These are phyloP conservation scores for Aelia acuminata DNA, from an alignment of 2,888 invertebrate genomes.

Conservation along the genomic window DNA sequence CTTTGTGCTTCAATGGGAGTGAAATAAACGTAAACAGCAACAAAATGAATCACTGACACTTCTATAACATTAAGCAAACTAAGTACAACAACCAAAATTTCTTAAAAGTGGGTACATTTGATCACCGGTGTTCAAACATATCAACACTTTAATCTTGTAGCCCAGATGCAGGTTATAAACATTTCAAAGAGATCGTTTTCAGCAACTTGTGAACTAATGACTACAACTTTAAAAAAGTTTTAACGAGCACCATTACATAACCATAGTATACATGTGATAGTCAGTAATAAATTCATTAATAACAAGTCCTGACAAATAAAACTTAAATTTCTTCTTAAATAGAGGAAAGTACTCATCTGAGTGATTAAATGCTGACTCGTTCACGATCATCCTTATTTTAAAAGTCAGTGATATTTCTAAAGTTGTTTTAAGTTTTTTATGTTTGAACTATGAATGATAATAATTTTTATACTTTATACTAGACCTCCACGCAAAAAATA, in stretches of 20 bases:
- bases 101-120: neutral
- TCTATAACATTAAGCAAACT: neutral
- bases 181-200: slow-evolving; percentile 3
- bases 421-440: neutral
- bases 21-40: neutral
- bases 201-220: neutral
- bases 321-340: neutral
- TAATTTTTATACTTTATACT: neutral
- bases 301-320: too few species aligned
- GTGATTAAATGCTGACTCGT: neutral
- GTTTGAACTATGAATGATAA: neutral
- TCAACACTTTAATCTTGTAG: neutral
- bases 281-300: too few species aligned
- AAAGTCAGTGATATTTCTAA: neutral
- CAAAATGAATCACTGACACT: neutral
- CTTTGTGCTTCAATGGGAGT: neutral
- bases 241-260: neutral
- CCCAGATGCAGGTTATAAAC: neutral
- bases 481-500: neutral
- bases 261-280: neutral
- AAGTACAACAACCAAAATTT: neutral
- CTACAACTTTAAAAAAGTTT: neutral
- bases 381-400: neutral
- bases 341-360: too few species aligned
- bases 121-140: neutral